These are phyloP conservation scores for Acleris holmiana DNA, from an alignment of 2,888 invertebrate species.

Conservation along the genomic window DNA sequence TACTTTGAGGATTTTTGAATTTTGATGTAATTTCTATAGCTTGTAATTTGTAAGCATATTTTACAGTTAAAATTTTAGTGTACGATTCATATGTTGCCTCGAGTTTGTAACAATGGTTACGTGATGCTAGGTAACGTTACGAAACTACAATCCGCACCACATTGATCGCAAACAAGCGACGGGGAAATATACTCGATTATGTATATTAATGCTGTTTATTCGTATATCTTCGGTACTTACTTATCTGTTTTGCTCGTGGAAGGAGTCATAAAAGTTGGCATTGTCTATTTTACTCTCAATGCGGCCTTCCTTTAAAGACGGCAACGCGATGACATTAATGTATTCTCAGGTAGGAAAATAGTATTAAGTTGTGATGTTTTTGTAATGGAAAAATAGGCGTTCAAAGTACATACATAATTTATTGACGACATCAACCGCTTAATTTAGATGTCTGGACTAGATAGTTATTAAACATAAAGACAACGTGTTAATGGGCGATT, in stretches of 20 bases:
- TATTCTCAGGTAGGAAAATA: neutral
- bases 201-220: conserved; percentile 4
- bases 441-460: too few relatives aligned
- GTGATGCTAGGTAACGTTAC: conserved; percentile 70
- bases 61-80: conserved; percentile 33
- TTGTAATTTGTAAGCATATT: conserved; percentile 20
- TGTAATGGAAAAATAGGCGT: too few relatives aligned
- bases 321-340: conserved; percentile 4
- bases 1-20: neutral
- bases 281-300: conserved; percentile 20
- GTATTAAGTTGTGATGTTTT: too few relatives aligned
- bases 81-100: conserved; percentile 45
- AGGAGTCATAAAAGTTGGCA: conserved; percentile 31
- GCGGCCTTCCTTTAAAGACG: conserved; percentile 20
- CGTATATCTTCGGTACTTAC: conserved; percentile 16
- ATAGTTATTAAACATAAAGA: too few relatives aligned
- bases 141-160: conserved; percentile 69
- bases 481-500: too few relatives aligned
- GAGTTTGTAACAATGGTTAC: conserved; percentile 69
- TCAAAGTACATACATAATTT: too few relatives aligned
- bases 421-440: too few relatives aligned
- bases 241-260: conserved; percentile 33
- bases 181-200: conserved; percentile 57
- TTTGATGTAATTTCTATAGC: conserved; percentile 4
- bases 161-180: conserved; percentile 63